Evolutionary conservation across 1,140 invertebrate species (phyloP), one percentile per base, ranked within the genome.

Genomic region (Sminthurides bifidus): DNA sequence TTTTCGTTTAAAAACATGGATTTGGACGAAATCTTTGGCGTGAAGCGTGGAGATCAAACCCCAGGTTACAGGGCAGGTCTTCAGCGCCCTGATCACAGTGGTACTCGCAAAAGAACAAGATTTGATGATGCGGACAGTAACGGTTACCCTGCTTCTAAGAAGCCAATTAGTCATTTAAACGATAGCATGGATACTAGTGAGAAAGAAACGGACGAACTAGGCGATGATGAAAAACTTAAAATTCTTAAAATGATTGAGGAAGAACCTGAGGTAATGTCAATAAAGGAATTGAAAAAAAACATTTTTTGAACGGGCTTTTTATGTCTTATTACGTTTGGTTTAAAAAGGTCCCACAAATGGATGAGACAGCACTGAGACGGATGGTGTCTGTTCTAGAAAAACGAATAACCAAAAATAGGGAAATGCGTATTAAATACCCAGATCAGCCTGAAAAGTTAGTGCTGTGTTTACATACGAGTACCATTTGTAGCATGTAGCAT

Each of bases 351-450:
- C 85, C 88, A 67, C 74, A 83, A 3, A 70, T 97, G 31, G 88
- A 95, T 77, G 92, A 95, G 66, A 79, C 80, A 26, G 80, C 80
- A 40, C 74, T 97, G 1, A 95, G 95, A 67, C 83, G 85, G 69
- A 79, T 96, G 67, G 79, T 96, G 31, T 72, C 94, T 15, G 76
- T 85, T 43, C 94, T 98, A 76, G 95, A 98, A 68, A 97, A 98
- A 68, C 81, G 86, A 68, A 83, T 86, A 38, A 74, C 94, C 0
- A 92, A 85, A 71, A 99, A 99, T 71, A 86, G 95, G 69, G 94
- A 98, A 75, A 91, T 96, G 83, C 79, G 96, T 65, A 96, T 98
- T 0, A 99, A 99, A 72, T 98, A 92, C 74, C 87, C 92, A 2
- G 94, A 98, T 71, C 81, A 87, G 65, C 91, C 96, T 37, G 89